Percentiles rank a stretch among this genome's conserved stretches.
These are phyloP conservation scores for Eutolmus rufibarbis DNA, from an alignment of 2,888 invertebrate genomes.

Conservation along the genomic window DNA sequence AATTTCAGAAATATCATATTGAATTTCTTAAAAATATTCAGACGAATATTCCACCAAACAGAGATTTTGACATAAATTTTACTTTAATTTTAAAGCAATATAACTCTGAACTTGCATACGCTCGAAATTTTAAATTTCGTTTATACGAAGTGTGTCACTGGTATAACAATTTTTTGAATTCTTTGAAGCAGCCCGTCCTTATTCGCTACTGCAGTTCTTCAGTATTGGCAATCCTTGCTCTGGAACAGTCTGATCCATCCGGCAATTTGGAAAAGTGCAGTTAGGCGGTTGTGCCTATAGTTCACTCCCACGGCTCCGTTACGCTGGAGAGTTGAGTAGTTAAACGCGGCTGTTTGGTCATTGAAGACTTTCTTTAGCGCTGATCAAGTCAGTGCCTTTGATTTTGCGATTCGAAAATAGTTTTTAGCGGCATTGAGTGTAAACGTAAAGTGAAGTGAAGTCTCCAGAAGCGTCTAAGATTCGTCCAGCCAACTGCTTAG, in stretches of 20 bases:
- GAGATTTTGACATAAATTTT: too few species aligned
- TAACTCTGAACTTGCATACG: too few species aligned
- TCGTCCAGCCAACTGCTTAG: not conserved
- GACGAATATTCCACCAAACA: too few species aligned
- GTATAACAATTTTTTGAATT: too few species aligned
- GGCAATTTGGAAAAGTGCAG: not conserved
- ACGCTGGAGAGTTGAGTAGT: not conserved
- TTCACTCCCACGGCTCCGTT: not conserved
- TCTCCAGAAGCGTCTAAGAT: not conserved
- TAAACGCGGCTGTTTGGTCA: not conserved
- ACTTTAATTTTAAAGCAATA: too few species aligned
- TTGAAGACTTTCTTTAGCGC: too few species aligned
- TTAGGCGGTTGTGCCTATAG: not conserved
- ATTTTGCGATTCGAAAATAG: not conserved
- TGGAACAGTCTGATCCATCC: too few species aligned
- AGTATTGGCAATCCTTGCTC: not conserved
- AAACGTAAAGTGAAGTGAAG: not conserved
- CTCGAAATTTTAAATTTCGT: too few species aligned
- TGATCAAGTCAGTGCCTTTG: not conserved
- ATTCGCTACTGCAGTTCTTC: not conserved
- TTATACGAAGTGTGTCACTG: too few species aligned
- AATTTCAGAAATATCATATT: too few species aligned
- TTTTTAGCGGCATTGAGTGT: not conserved
- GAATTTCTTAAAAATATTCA: too few species aligned
- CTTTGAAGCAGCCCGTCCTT: not conserved